A percentile compares a stretch with the other conserved stretches of the same genome.
Conservation (phyloP, 2,888 invertebrate genomes). For the Pandemis cinnamomeana region DNA sequence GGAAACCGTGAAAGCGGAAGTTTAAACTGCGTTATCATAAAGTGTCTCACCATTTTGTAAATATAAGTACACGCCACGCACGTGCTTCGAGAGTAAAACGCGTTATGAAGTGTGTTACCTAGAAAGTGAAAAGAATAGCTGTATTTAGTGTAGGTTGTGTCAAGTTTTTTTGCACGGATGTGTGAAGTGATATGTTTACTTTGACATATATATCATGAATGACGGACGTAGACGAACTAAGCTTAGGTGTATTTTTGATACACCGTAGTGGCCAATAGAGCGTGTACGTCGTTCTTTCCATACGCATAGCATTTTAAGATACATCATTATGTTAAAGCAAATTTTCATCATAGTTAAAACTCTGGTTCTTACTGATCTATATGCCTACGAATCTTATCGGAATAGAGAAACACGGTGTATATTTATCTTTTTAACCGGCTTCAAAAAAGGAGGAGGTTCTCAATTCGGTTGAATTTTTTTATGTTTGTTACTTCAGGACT, state of each 20-base stretch:
- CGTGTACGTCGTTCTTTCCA: no score
- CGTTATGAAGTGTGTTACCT: not conserved
- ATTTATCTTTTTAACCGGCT: no score
- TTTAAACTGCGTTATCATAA: not conserved
- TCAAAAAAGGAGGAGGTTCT: no score
- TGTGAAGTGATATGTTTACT: not conserved
- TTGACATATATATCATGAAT: not conserved
- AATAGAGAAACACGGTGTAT: no score
- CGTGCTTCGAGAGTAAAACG: not conserved
- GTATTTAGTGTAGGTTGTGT: not conserved
- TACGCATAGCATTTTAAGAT: no score
- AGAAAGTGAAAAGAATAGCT: not conserved
- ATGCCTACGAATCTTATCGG: no score
- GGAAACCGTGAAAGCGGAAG: not conserved
- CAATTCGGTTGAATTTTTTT: no score
- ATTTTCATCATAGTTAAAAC: no score
- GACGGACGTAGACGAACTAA: not conserved
- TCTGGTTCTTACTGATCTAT: no score
- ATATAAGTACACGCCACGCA: not conserved
- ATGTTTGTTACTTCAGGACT: no score
- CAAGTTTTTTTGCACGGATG: not conserved
- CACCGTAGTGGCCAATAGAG: no score
- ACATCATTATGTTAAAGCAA: no score
- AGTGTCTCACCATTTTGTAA: not conserved
- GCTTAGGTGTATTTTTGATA: not conserved